Percentiles rank a stretch among this genome's conserved stretches.
phyloP scores from a whole-genome alignment of 2,113 vertebrate species.

The Panthera tigris region DNA sequence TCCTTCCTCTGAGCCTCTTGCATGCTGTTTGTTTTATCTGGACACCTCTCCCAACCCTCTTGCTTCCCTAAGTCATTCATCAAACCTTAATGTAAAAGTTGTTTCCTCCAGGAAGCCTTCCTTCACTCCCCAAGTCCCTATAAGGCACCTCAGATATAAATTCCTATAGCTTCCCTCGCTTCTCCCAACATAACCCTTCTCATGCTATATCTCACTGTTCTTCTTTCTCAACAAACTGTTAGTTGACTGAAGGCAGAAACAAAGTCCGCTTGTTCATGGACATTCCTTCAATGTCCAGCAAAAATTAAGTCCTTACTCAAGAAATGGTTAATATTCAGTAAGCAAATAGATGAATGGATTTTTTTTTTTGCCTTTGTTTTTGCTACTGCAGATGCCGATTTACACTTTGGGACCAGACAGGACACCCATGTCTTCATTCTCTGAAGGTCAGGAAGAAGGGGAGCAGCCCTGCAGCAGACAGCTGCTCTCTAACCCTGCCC shows the following conservation, averaged over 20 bases:
- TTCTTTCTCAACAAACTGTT: background rate
- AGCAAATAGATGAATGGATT: background rate
- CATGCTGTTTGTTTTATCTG: background rate
- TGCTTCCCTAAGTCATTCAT: background rate
- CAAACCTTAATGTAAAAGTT: background rate
- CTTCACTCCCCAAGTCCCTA: background rate
- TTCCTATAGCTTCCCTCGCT: background rate
- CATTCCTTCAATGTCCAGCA: background rate
- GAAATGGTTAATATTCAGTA: background rate
- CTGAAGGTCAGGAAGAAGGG: background rate
- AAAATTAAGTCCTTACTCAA: background rate
- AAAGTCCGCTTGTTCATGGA: background rate
- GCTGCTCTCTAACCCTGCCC: too few relatives aligned
- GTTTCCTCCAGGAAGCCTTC: background rate
- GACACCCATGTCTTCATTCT: background rate
- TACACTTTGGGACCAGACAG: background rate
- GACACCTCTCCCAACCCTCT: background rate
- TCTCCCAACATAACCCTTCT: background rate
- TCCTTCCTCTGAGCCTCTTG: background rate
- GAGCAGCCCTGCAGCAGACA: background rate
- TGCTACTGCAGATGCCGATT: background rate
- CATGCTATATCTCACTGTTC: background rate
- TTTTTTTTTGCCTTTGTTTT: slow-evolving; percentile 5
- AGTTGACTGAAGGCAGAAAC: background rate
- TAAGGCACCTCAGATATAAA: background rate